Conservation (phyloP, 2,888 invertebrate species). For the Lepidonotus clava region DNA sequence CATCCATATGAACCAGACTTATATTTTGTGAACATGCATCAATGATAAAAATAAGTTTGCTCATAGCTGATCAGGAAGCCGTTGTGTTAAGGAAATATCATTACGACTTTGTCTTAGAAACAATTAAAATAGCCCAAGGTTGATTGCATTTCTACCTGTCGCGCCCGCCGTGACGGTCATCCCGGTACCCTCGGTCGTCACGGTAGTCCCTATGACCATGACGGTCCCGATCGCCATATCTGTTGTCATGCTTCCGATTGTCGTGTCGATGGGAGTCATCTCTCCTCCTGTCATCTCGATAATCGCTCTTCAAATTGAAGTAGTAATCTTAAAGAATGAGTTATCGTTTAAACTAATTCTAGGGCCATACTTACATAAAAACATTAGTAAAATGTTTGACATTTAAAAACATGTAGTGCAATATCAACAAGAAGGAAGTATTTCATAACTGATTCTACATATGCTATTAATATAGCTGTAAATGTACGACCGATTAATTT, state of each 20-base stretch:
- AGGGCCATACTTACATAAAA: too few relatives aligned
- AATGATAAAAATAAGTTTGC: background rate
- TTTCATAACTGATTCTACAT: too few relatives aligned
- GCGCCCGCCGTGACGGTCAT: background rate
- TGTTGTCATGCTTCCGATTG: background rate
- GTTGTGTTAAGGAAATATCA: too few relatives aligned
- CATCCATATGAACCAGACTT: too few relatives aligned
- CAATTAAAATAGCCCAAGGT: background rate
- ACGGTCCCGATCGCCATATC: background rate
- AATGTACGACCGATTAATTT: too few relatives aligned
- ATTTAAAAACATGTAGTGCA: too few relatives aligned
- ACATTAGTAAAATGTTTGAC: too few relatives aligned
- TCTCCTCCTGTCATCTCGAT: slow-evolving; percentile 25
- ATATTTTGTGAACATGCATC: too few relatives aligned
- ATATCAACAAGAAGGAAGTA: too few relatives aligned
- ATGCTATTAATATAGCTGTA: too few relatives aligned
- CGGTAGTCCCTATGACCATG: slow-evolving; percentile 5
- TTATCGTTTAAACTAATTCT: too few relatives aligned
- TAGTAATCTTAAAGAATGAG: too few relatives aligned
- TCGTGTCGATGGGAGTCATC: background rate
- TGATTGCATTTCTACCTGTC: background rate
- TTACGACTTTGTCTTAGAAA: background rate
- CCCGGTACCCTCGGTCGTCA: background rate
- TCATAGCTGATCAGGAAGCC: background rate
- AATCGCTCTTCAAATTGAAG: background rate